These are phyloP conservation scores for Pelobates cultripes DNA, from an alignment of 2,797 vertebrate genomes.

Conservation along the genomic window DNA sequence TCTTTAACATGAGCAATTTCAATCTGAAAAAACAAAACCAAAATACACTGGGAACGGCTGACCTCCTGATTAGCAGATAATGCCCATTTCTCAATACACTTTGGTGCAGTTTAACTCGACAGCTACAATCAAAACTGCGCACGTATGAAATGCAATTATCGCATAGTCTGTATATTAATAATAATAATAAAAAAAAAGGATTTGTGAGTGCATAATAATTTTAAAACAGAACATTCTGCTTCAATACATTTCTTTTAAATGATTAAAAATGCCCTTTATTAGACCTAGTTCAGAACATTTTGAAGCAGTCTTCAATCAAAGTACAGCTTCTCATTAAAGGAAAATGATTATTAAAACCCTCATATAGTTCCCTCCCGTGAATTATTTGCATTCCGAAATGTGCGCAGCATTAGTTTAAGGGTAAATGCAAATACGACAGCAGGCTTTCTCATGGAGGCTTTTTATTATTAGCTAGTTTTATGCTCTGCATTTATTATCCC, in stretches of 20 bases:
- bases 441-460: conserved; percentile 73
- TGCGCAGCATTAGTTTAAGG: conserved; percentile 77
- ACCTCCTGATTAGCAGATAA: not conserved
- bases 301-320: conserved; percentile 73
- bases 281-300: conserved; percentile 65
- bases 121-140: not conserved
- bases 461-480: conserved; percentile 79
- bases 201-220: conserved; percentile 63
- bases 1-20: too few relatives aligned
- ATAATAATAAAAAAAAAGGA: conserved; percentile 61
- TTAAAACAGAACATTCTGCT: conserved; percentile 65
- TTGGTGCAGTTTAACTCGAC: not conserved
- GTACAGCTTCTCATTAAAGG: conserved; percentile 77
- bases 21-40: too few relatives aligned
- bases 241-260: conserved; percentile 63
- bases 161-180: conserved; percentile 65
- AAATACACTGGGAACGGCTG: not conserved
- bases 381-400: conserved; percentile 81
- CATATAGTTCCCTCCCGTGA: conserved; percentile 78
- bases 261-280: conserved; percentile 64
- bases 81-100: not conserved
- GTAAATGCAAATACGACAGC: conserved; percentile 82
- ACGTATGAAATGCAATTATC: conserved; percentile 55
- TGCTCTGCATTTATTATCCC: conserved; percentile 76
- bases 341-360: conserved; percentile 77